Evolutionary conservation across 2,888 invertebrate species (phyloP), one percentile per base, ranked within the genome.

Genomic region (Platycheirus rosarum): DNA sequence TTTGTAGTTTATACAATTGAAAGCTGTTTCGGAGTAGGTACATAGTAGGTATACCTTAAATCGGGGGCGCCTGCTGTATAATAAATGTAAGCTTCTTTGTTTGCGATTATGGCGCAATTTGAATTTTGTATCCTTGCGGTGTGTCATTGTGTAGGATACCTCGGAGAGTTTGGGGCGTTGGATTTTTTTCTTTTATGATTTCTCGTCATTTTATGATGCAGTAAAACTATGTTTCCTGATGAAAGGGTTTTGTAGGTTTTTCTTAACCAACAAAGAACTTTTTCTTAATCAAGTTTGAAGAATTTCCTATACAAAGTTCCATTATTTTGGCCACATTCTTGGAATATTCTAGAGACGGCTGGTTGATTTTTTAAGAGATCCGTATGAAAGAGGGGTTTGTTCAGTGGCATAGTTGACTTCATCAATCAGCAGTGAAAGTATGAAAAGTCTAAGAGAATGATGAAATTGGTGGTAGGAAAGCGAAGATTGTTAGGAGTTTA

Each of bases 1-100:
- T 82, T 77, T 73, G 71, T 82, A 70, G 77, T 73, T 71, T 62
- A n/a, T n/a, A 57, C 68, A 82, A 82, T 76, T 76, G 80, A 76
- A 76, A 80, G 65, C 60, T 53, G 40, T 71, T 71, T 73, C 14
- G 44, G 23, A 40, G 37, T 60, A 48, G 13, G 9, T 60, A 18
- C 23, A 23, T 23, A 23, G 6, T 6, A 23, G 2, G 6, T 23
- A 23, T 23, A 23, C 23, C 23, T 35, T 6, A 40, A 23, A 51
- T 69, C 44, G 7, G 29, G 40, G 40, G 13, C 42, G 35, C 5
- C 8, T 32, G 32, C 7, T 49, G 55, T 35, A 35, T 48, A 63
- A 77, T 82, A 77, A 82, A 82, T 62, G 60, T 29, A 48, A 60
- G 18, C 55, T 73, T 32, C 71, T 82, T 77, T 82, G 71, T 77